Conservation (phyloP, 2,888 invertebrate genomes). For the Beris morrisii region DNA sequence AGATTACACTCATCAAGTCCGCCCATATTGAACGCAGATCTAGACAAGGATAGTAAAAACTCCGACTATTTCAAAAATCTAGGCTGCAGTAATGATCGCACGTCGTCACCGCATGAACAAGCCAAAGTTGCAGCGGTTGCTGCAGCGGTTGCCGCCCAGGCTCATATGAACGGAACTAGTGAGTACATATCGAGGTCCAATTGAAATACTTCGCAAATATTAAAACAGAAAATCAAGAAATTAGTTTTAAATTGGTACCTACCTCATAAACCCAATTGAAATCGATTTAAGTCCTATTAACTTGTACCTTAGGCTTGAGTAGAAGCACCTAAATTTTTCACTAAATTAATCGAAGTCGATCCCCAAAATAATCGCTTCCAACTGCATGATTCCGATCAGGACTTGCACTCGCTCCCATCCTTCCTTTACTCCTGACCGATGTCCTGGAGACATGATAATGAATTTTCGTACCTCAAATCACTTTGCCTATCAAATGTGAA, state of each 20-base stretch:
- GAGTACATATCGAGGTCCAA: constrained; percentile 59
- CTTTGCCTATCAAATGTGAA: constrained; percentile 29
- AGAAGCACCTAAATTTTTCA: no score
- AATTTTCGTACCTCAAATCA: constrained; percentile 30
- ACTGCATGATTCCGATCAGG: constrained; percentile 5
- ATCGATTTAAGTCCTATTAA: no score
- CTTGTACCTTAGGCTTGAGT: no score
- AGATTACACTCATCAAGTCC: constrained; percentile 47
- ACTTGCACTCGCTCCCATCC: neutral
- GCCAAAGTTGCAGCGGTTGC: constrained; percentile 57
- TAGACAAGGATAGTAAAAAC: constrained; percentile 43
- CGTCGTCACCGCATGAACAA: constrained; percentile 46
- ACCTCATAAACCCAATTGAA: no score
- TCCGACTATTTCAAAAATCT: constrained; percentile 54
- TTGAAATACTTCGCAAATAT: constrained; percentile 34
- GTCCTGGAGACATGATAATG: constrained; percentile 30
- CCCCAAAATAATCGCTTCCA: constrained; percentile 9
- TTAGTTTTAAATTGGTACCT: no score
- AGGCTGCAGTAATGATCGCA: constrained; percentile 47
- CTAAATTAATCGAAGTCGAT: neutral
- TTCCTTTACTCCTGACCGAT: constrained; percentile 11
- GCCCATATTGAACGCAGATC: constrained; percentile 39
- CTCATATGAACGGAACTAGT: constrained; percentile 69
- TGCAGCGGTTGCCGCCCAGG: constrained; percentile 59
- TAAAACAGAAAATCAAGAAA: no score